Evolutionary conservation across 1,140 invertebrate genomes (phyloP), one percentile per base, ranked within the genome.

Genomic region (Neomicropteryx cornuta): DNA sequence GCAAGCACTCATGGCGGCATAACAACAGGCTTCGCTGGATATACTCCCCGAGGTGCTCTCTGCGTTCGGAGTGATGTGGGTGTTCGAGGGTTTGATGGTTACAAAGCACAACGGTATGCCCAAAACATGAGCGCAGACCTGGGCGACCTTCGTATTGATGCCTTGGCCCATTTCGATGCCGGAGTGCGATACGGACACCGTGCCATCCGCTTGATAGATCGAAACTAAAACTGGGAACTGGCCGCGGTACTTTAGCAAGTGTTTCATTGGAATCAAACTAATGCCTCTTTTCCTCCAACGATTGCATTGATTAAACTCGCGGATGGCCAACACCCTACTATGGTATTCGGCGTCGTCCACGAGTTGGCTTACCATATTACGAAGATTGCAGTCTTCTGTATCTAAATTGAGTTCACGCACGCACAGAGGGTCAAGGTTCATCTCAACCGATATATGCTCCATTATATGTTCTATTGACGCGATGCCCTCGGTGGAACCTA

Each of bases 381-480:
- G 58, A 22, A 75, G 49, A 24, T 52, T 45, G 33, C 52, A 50
- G 6, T 69, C 58, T 5, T 65, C 47, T 4, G 56, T 36, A 3
- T 55, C 55, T 41, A 86, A 60, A 51, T 89, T 86, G 3, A 58
- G 51, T 29, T 76, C 49, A 41, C 75, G 65, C 0, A 87, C 72
- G 36, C 81, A 73, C 2, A 76, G 41, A 0, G 86, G 75, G 62
- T 90, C 85, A 48, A 75, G 72, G 2, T 72, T 68, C 1, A 80
- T 57, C 4, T 53, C 61, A 33, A 70, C 68, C 1, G 85, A 77
- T 41, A 91, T 81, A 50, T 88, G 79, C 43, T 93, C 86, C 75
- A 94, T 88, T 17, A 92, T 76, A 38, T 74, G 76, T 58, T 93
- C 90, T 17, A 78, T 73, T 45, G 81, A 67, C 4, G 72, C 75